Evolutionary conservation across 2,797 vertebrate species (phyloP).

Genomic region (Notamacropus eugenii): DNA sequence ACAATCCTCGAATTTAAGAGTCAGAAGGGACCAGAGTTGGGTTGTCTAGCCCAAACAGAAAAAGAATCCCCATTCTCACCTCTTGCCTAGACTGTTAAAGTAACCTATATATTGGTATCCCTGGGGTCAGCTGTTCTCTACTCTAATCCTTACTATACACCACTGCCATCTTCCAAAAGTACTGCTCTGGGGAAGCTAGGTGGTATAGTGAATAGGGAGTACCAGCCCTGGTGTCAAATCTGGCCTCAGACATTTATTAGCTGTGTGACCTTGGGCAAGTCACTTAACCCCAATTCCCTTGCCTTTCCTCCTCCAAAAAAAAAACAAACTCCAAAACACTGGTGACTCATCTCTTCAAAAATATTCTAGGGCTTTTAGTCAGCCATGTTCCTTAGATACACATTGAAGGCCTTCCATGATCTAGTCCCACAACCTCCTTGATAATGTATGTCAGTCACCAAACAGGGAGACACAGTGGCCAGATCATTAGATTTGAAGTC

Average conservation of each 20-base stretch:
- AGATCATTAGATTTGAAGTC: background rate
- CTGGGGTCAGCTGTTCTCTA: background rate
- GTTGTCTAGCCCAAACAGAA: background rate
- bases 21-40: background rate
- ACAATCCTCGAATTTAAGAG: background rate
- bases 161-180: background rate
- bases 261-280: too few species aligned
- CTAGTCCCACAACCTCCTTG: background rate
- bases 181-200: background rate
- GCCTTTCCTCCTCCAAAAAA: too few species aligned
- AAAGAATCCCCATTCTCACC: background rate
- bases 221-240: too few species aligned
- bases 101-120: background rate
- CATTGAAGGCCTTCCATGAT: background rate
- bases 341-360: background rate
- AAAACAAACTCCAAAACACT: too few species aligned
- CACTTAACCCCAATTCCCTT: too few species aligned
- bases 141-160: background rate
- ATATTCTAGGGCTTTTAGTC: background rate
- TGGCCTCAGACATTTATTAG: too few species aligned
- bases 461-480: background rate
- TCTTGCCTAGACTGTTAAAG: background rate
- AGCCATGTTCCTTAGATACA: background rate
- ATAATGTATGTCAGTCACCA: background rate
- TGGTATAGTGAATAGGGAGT: too few species aligned